Base-by-base conservation (phyloP, 2,113 vertebrate genomes). In the Scartelaos histophorus region DNA sequence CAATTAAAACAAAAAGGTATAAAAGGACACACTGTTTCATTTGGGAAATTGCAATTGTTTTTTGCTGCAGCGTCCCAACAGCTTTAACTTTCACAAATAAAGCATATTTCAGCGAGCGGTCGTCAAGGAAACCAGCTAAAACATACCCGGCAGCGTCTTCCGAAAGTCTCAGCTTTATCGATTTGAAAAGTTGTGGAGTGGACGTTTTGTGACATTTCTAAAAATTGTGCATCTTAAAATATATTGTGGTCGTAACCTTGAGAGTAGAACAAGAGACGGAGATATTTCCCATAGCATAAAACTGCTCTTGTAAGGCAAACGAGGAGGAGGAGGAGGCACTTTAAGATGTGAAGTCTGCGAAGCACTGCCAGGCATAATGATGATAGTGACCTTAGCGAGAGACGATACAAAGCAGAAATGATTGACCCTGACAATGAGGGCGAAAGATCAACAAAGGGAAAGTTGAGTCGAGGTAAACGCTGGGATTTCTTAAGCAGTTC, bases 281-380 rank as follows among this genome's bases (percentile, higher is more conserved):
- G 65, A 69, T 73, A 12, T 38, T 46, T 67, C 73, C 56, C 70
- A 71, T 67, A 66, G 62, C 61, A 77, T 34, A 60, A 79, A 80
- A 77, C 46, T 72, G 47, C 25, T 58, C 35, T 61, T 17, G 51
- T 65, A 78, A 83, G 65, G 74, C 70, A 76, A 74, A 54, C 17
- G 51, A 79, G 80, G 71, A 82, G 73, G 68, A 54, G 6, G 51
- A 79, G 80, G 71, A 82, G 73, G 68, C 81, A 83, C 68, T 75
- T 56, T 69, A 73, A 79, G 62, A 24, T 51, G 71, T 57, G 13
- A 76, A 75, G 66, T 78, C 70, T 81, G 69, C 54, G 49, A 76
- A 46, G 66, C 22, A 45, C 51, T 68, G 56, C 43, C 75, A 17
- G 21, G 82, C 83, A 25, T 80, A 85, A 76, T 78, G 82, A 83